phyloP scores from a whole-genome alignment of 1,140 invertebrate genomes.

The Chlorops oryzae region DNA sequence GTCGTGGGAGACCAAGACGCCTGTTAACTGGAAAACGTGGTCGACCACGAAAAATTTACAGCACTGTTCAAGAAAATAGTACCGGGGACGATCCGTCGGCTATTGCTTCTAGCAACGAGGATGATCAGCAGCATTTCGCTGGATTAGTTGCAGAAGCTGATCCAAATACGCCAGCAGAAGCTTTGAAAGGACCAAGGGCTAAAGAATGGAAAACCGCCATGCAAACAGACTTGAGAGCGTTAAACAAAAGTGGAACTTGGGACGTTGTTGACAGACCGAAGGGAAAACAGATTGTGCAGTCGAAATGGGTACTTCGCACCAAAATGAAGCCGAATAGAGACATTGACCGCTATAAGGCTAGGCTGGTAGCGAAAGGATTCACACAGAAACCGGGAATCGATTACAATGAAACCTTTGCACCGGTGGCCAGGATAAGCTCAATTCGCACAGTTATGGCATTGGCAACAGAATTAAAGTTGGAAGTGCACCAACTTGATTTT shows the following conservation, averaged over 20 bases:
- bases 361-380: slow-evolving; percentile 44
- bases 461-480: slow-evolving; percentile 11
- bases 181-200: slow-evolving; percentile 1
- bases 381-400: slow-evolving; percentile 36
- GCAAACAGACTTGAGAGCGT: slow-evolving; percentile 36
- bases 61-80: no score
- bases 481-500: slow-evolving; percentile 36
- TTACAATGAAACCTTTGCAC: slow-evolving; percentile 26
- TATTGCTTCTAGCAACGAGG: no score
- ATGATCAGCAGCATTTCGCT: no score
- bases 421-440: slow-evolving; percentile 14
- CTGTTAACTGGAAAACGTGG: no score
- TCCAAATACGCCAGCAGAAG: slow-evolving; percentile 2
- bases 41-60: no score
- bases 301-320: no score
- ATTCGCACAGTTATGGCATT: slow-evolving; percentile 7
- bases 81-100: no score
- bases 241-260: slow-evolving; percentile 45
- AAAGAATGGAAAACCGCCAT: slow-evolving; percentile 36
- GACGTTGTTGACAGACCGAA: slow-evolving; percentile 30
- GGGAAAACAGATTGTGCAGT: slow-evolving; percentile 21
- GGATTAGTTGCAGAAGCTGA: no score
- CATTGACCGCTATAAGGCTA: slow-evolving; percentile 33
- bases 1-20: no score
- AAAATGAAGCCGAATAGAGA: no score